These are phyloP conservation scores for Amaurobius ferox DNA, from an alignment of 2,888 invertebrate species.

Conservation along the genomic window DNA sequence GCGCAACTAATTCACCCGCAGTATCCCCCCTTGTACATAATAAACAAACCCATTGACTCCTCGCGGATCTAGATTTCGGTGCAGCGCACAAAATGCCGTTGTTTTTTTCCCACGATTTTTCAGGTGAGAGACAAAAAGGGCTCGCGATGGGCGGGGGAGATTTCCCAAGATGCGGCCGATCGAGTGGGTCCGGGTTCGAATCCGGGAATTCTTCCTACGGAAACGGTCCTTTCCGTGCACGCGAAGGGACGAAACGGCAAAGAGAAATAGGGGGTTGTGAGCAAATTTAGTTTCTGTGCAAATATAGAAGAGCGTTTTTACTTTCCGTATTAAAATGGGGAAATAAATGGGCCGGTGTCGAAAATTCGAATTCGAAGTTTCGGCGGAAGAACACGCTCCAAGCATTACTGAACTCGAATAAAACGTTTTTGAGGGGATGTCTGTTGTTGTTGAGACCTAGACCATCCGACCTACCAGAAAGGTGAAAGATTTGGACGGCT, in stretches of 20 bases:
- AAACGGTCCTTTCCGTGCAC: conserved; percentile 54
- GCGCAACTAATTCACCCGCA: background rate
- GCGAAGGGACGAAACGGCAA: background rate
- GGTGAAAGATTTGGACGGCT: no score
- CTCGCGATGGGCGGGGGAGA: background rate
- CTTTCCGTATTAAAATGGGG: no score
- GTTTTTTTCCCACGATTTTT: background rate
- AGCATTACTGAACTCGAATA: no score
- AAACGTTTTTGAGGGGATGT: no score
- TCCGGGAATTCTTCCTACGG: conserved; percentile 70
- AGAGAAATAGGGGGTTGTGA: background rate
- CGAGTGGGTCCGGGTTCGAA: conserved; percentile 48
- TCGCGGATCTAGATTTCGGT: background rate
- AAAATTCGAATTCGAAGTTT: no score
- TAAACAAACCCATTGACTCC: background rate
- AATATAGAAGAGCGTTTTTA: no score
- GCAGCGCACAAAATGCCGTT: background rate
- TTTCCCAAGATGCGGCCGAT: conserved; percentile 3
- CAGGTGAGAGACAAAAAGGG: background rate
- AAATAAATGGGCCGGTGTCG: no score
- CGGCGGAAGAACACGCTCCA: no score
- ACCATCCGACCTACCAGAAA: no score
- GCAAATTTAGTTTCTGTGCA: background rate
- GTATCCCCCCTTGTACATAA: background rate
- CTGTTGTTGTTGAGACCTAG: no score